Percentiles rank a stretch among this genome's conserved stretches.
phyloP scores from a whole-genome alignment of 2,113 vertebrate genomes.

The Physeter macrocephalus region DNA sequence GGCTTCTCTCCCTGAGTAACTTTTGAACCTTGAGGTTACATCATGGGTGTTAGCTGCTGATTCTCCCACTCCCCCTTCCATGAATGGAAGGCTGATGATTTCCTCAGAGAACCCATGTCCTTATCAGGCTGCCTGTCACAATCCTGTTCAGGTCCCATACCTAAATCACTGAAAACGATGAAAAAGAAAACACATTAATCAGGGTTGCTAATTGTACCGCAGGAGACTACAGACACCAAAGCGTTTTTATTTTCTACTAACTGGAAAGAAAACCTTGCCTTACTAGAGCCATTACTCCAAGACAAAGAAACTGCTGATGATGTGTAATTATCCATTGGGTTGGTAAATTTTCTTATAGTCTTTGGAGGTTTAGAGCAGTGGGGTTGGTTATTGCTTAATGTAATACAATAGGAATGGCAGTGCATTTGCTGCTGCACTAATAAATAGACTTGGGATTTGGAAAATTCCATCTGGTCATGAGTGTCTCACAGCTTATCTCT shows the following conservation, averaged over 20 bases:
- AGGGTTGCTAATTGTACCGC: neutral
- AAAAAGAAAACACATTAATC: neutral
- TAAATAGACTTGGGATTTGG: neutral
- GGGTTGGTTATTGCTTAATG: neutral
- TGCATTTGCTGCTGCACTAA: too few relatives aligned
- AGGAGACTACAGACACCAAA: neutral
- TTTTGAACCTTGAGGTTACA: neutral
- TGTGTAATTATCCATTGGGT: neutral
- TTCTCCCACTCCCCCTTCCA: neutral
- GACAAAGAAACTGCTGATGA: too few relatives aligned
- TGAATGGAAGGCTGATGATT: neutral
- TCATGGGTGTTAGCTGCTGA: neutral
- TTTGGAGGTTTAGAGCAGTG: neutral
- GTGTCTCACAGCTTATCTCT: neutral
- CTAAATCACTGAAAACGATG: neutral
- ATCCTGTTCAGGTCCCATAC: neutral
- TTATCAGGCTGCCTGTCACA: neutral
- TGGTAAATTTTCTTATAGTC: neutral
- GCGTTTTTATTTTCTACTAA: neutral
- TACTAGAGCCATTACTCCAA: neutral
- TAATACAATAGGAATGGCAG: rapidly evolving
- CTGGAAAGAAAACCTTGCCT: neutral
- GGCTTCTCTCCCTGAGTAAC: neutral
- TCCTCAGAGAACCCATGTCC: neutral
- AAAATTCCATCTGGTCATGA: too few relatives aligned